These are phyloP conservation scores for Globodera ellingtonae DNA, from an alignment of 1,140 invertebrate species.

Conservation along the genomic window DNA sequence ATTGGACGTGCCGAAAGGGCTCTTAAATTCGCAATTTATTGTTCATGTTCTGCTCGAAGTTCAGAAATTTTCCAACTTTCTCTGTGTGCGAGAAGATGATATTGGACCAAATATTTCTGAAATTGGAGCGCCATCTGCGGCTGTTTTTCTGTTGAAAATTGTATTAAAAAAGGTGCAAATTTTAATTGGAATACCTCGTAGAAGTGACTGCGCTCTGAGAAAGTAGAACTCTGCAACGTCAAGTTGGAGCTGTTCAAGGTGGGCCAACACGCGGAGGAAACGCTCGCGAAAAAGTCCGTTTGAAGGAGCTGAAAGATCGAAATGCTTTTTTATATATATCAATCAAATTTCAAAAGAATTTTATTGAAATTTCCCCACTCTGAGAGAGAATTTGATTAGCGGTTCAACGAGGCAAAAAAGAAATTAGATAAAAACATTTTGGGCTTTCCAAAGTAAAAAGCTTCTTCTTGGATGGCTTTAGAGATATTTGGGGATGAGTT, in stretches of 20 bases:
- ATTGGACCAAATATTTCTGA: constrained; percentile 26
- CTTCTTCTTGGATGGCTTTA: background rate
- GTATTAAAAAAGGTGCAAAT: background rate
- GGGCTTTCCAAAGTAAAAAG: too few relatives aligned
- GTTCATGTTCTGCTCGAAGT: background rate
- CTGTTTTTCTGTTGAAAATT: constrained; percentile 28
- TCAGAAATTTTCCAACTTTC: background rate
- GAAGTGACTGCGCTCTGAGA: constrained; percentile 8
- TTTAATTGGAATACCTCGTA: background rate
- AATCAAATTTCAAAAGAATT: too few relatives aligned
- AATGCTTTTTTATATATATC: too few relatives aligned
- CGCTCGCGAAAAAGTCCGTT: constrained; percentile 4
- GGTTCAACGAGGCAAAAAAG: too few relatives aligned
- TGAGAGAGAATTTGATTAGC: too few relatives aligned
- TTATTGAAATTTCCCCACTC: too few relatives aligned
- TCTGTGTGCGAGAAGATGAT: constrained; percentile 16
- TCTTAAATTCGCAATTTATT: background rate
- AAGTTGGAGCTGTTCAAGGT: constrained; percentile 2
- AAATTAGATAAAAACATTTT: too few relatives aligned
- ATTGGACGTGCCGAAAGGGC: constrained; percentile 13
- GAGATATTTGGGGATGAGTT: background rate
- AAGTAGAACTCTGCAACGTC: constrained; percentile 13
- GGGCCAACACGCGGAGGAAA: constrained; percentile 7
- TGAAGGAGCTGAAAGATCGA: background rate
- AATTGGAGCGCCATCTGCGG: constrained; percentile 33